These are phyloP conservation scores for Bombycilla garrulus DNA, from an alignment of 2,113 vertebrate genomes.

Conservation along the genomic window DNA sequence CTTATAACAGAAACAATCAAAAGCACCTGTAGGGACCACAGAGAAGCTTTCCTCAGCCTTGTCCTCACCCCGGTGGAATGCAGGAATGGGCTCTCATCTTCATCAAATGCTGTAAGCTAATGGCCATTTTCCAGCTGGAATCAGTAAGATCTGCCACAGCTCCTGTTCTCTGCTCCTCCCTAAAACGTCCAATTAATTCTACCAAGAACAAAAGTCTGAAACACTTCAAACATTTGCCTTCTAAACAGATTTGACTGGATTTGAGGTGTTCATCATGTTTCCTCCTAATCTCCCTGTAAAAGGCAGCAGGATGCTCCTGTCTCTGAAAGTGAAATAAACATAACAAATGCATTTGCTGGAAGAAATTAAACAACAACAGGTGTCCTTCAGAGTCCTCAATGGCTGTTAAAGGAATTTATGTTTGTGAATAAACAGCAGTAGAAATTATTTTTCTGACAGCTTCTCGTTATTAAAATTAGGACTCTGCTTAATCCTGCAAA, in stretches of 20 bases:
- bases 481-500: conserved; percentile 12
- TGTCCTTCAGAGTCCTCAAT: conserved; percentile 10
- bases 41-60: neutral
- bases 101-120: accelerated
- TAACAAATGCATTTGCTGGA: conserved; percentile 21
- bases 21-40: neutral
- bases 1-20: neutral
- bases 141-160: neutral
- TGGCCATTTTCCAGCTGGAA: neutral
- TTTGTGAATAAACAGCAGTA: conserved; percentile 46
- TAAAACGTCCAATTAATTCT: neutral
- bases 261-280: neutral
- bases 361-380: conserved; percentile 42
- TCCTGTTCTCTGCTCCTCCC: neutral
- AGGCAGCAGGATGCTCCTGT: neutral
- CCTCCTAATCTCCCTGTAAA: neutral
- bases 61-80: neutral
- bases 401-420: conserved; percentile 27
- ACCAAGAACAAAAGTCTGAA: neutral
- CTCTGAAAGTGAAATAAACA: neutral
- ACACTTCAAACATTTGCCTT: neutral
- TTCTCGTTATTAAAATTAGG: conserved; percentile 48
- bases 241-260: neutral
- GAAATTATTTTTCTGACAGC: conserved; percentile 30
- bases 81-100: neutral